Evolutionary conservation across 2,113 vertebrate genomes (phyloP).

Genomic region (Myiopsitta monachus): DNA sequence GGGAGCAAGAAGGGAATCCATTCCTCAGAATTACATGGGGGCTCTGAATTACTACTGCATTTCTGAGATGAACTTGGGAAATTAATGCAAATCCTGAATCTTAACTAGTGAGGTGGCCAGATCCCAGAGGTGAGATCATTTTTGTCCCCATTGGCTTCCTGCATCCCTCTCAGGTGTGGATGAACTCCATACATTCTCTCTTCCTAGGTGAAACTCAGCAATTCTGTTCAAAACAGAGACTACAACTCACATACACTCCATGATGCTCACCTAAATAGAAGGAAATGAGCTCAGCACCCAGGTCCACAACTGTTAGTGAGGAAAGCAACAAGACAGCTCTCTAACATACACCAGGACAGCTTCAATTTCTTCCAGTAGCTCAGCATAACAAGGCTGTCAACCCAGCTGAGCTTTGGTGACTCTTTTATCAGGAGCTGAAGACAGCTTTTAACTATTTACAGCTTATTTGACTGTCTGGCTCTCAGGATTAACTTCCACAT

Average conservation of each 20-base stretch:
- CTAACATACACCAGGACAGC: not conserved
- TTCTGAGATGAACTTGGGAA: not conserved
- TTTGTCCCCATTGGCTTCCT: not conserved
- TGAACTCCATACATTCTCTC: not conserved
- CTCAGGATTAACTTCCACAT: not conserved
- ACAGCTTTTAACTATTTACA: not conserved
- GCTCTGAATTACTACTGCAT: not conserved
- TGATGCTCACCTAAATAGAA: not conserved
- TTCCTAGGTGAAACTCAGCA: not conserved
- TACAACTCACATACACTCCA: fast-evolving
- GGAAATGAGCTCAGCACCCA: not conserved
- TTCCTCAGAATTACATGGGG: not conserved
- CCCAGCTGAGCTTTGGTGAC: not conserved
- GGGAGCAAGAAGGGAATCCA: not conserved
- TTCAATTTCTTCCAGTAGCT: not conserved
- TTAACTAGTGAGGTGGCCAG: not conserved
- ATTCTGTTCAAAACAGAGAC: not conserved
- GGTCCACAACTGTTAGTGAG: not conserved
- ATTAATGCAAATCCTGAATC: not conserved
- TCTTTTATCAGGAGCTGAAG: not conserved
- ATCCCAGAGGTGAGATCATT: not conserved
- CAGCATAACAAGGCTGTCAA: not conserved
- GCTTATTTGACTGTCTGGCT: not conserved
- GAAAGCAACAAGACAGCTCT: not conserved
- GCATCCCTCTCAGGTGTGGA: not conserved